phyloP scores from a whole-genome alignment of 2,888 invertebrate genomes.

The Drosophila diplacantha region DNA sequence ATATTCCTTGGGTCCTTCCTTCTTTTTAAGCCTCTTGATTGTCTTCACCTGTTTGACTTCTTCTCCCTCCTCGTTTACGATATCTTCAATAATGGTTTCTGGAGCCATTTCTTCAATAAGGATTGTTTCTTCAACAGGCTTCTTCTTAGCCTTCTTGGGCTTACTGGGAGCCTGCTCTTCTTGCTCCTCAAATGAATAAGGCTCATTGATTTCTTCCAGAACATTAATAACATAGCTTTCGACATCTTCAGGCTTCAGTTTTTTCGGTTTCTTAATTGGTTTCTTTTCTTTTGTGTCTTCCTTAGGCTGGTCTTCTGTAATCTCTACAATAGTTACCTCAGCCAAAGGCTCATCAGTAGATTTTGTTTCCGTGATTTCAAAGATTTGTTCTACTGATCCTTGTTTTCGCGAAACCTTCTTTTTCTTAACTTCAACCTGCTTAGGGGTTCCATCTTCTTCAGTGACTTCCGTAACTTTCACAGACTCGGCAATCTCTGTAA shows the following conservation, averaged over 20 bases:
- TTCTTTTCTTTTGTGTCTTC: constrained; percentile 27
- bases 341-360: constrained; percentile 75
- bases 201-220: constrained; percentile 12
- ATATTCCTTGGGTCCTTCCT: constrained; percentile 76
- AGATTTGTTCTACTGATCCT: constrained; percentile 77
- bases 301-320: constrained; percentile 42
- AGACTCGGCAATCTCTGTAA: constrained; percentile 6
- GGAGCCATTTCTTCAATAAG: constrained; percentile 67
- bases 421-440: constrained; percentile 60
- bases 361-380: constrained; percentile 77
- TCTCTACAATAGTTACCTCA: constrained; percentile 70
- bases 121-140: constrained; percentile 44
- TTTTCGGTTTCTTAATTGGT: constrained; percentile 42
- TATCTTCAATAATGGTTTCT: constrained; percentile 75
- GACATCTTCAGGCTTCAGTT: constrained; percentile 54
- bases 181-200: constrained; percentile 8
- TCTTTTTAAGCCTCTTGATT: constrained; percentile 74
- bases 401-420: constrained; percentile 75
- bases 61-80: constrained; percentile 70
- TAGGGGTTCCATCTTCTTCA: constrained; percentile 50
- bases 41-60: constrained; percentile 73
- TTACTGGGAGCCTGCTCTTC: constrained; percentile 20
- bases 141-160: constrained; percentile 33
- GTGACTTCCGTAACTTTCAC: constrained; percentile 8
- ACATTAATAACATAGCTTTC: constrained; percentile 56